These are phyloP conservation scores for Forbesichthys agassizii DNA, from an alignment of 2,113 vertebrate genomes.

Conservation along the genomic window DNA sequence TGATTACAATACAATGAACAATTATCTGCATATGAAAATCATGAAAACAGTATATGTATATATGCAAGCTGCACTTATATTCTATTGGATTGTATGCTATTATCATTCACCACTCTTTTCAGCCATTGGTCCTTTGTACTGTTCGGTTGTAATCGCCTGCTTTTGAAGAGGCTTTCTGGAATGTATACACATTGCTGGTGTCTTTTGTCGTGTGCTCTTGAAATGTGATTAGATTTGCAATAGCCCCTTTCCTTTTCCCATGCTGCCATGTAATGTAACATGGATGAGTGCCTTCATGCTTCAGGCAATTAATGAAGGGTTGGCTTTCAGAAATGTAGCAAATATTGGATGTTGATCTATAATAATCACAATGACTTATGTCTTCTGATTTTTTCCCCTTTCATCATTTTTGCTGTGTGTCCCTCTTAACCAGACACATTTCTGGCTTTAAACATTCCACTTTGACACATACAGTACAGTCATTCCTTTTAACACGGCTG, in stretches of 20 bases:
- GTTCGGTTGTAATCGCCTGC: background rate
- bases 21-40: too few species aligned
- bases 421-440: conserved; percentile 26
- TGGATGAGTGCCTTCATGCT: conserved; percentile 11
- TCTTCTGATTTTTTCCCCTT: background rate
- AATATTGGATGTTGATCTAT: conserved; percentile 39
- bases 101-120: too few species aligned
- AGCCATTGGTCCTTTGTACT: background rate
- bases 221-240: conserved; percentile 29
- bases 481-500: conserved; percentile 30
- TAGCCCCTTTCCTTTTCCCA: background rate
- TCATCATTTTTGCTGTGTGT: background rate
- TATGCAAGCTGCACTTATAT: too few species aligned
- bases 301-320: conserved; percentile 4
- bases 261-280: conserved; percentile 6
- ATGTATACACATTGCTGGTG: background rate
- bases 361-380: conserved; percentile 30
- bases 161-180: conserved; percentile 6
- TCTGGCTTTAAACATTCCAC: conserved; percentile 28
- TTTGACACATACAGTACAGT: conserved; percentile 14
- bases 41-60: too few species aligned
- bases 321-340: conserved; percentile 19
- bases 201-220: conserved; percentile 1
- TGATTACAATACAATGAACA: too few species aligned
- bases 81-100: too few species aligned